Evolutionary conservation across 2,113 vertebrate species (phyloP), one percentile per base, ranked within the genome.

Genomic region (Sinocyclocheilus anshuiensis): DNA sequence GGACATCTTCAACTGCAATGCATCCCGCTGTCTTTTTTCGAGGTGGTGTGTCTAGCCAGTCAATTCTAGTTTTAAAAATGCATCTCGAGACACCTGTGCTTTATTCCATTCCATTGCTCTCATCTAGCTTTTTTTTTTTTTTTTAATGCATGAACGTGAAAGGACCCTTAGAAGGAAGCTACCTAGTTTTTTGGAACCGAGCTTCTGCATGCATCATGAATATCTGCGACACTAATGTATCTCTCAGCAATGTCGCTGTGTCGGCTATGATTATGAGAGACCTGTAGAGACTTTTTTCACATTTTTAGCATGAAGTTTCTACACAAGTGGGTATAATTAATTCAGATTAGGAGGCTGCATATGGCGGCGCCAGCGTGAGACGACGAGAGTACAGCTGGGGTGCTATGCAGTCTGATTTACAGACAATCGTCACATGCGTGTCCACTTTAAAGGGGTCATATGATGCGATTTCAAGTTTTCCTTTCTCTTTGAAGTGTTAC

Each of bases 301-400:
- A 69, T 50, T 81, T 82, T 82, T 82, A 71, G 63, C 26, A 22
- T 82, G 63, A 33, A 33, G 42, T 48, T 81, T 42, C 39, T 82
- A 71, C 11, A 81, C n/a, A 81, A 81, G 79, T 81, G 61, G 61
- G 39, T 65, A 24, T 67, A 45, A 81, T 81, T 65, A 67, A 81
- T 81, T 48, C 36, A 48, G 79, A 81, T 81, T 29, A 81, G 39
- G 42, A 50, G 39, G 6, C 36, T 50, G 9, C 24, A 81, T 48
- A 29, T 81, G 42, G 63, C 1, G 9, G 63, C 26, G 18, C 18
- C 80, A 50, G 63, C 11, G 3, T 82, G 81, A 82, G 18, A 48
- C 6, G 7, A 53, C 50, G 63, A 82, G 81, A n/a, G 59, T 29
- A 53, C 81, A 82, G 45, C 81, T 71, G 45, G 81, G 65, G n/a